phyloP scores from a whole-genome alignment of 2,888 invertebrate species.

The Luffia ferchaultella region DNA sequence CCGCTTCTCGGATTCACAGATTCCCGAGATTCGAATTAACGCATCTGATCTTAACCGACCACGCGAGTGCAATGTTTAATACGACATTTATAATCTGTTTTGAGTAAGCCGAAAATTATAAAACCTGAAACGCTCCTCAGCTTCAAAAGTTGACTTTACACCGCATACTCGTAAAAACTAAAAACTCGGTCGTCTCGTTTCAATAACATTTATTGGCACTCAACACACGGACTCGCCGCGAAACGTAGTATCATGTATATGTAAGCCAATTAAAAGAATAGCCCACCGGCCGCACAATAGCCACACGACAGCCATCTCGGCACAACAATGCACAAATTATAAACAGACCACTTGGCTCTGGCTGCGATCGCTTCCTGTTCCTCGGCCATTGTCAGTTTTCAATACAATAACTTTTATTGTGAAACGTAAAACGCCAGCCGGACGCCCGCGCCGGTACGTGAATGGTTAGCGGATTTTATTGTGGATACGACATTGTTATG shows the following conservation, averaged over 20 bases:
- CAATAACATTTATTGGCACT: no score
- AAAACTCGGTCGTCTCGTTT: no score
- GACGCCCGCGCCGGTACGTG: conserved; percentile 30
- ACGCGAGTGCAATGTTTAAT: no score
- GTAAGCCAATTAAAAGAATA: conserved; percentile 51
- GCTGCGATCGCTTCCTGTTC: conserved; percentile 58
- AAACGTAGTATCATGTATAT: conserved; percentile 27
- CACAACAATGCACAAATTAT: conserved; percentile 61
- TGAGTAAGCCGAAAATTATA: no score
- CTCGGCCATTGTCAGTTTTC: conserved; percentile 52
- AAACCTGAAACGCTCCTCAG: no score
- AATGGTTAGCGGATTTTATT: conserved; percentile 45
- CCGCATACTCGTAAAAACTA: no score
- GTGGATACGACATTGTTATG: conserved; percentile 49
- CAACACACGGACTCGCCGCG: no score
- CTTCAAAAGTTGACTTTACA: no score
- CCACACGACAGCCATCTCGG: conserved; percentile 33
- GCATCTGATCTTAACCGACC: no score
- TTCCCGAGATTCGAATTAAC: no score
- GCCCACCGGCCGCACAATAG: conserved; percentile 36
- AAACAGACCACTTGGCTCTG: conserved; percentile 62
- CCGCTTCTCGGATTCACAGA: no score
- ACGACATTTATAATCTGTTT: no score
- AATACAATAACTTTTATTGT: conserved; percentile 65
- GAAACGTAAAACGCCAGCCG: conserved; percentile 27